Conservation (phyloP, 2,888 invertebrate genomes). For the Hypolimnas misippus region DNA sequence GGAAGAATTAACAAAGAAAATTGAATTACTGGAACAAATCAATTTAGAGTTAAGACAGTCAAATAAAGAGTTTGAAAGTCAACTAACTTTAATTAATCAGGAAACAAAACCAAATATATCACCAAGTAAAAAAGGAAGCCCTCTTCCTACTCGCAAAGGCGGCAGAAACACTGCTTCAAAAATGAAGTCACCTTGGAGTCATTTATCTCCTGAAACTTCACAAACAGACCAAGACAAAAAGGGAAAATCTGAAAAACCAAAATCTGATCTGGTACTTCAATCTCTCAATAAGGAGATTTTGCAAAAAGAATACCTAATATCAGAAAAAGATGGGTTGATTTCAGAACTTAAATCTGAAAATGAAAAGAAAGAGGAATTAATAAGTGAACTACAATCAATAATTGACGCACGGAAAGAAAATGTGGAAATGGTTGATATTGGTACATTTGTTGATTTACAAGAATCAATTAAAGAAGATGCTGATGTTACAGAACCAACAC, state of each 20-base stretch:
- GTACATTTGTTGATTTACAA: conserved; percentile 54
- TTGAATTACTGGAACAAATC: conserved; percentile 79
- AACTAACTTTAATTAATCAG: conserved; percentile 62
- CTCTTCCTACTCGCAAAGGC: conserved; percentile 69
- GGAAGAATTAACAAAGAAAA: conserved; percentile 74
- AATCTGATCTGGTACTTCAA: conserved; percentile 70
- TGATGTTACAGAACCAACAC: conserved; percentile 41
- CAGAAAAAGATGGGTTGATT: conserved; percentile 76
- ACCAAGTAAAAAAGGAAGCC: conserved; percentile 69
- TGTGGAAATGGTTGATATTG: conserved; percentile 55
- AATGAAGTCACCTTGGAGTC: conserved; percentile 77
- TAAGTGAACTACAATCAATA: conserved; percentile 48
- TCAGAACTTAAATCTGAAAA: conserved; percentile 56
- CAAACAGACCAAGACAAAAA: conserved; percentile 73
- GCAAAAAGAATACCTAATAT: conserved; percentile 72
- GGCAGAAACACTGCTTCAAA: conserved; percentile 72
- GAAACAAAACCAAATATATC: conserved; percentile 62
- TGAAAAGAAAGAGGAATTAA: conserved; percentile 47
- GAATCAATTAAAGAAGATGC: conserved; percentile 18
- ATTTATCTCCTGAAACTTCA: conserved; percentile 67
- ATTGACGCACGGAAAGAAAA: conserved; percentile 39
- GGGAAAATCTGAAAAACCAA: conserved; percentile 63
- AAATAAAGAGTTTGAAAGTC: conserved; percentile 81
- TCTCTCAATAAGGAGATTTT: conserved; percentile 78
- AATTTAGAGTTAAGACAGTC: conserved; percentile 81